A percentile compares a stretch with the other conserved stretches of the same genome.
phyloP scores from a whole-genome alignment of 2,797 vertebrate genomes.

The Epinephelus malabaricus region DNA sequence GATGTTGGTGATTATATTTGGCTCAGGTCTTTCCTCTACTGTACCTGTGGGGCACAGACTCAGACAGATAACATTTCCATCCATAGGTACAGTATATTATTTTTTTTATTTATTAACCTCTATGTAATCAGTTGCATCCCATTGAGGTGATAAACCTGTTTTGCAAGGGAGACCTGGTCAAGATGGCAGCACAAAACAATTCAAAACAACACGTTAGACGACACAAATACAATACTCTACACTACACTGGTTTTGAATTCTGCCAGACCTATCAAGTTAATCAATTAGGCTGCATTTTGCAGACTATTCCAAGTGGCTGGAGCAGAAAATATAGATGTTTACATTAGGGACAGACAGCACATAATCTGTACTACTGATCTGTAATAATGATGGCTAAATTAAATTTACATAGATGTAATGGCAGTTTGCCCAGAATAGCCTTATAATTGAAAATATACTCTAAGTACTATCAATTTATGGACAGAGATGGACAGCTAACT shows the following conservation, averaged over 20 bases:
- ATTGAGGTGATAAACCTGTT: not conserved
- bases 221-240: not conserved
- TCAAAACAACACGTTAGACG: not conserved
- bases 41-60: not conserved
- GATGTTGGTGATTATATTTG: conserved; percentile 23
- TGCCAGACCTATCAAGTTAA: not conserved
- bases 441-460: not conserved
- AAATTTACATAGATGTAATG: not conserved
- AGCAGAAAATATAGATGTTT: not conserved
- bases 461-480: not conserved
- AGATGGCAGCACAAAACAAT: not conserved
- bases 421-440: not conserved
- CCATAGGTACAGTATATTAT: not conserved
- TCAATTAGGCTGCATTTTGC: not conserved
- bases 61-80: not conserved
- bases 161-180: not conserved
- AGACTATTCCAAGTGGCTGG: not conserved
- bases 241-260: not conserved
- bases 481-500: not conserved
- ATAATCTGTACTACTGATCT: not conserved
- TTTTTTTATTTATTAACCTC: not conserved
- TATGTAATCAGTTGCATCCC: not conserved
- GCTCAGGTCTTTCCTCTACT: not conserved
- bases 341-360: not conserved
- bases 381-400: not conserved